Evolutionary conservation across 2,113 vertebrate genomes (phyloP).

Genomic region (Neotoma lepida): DNA sequence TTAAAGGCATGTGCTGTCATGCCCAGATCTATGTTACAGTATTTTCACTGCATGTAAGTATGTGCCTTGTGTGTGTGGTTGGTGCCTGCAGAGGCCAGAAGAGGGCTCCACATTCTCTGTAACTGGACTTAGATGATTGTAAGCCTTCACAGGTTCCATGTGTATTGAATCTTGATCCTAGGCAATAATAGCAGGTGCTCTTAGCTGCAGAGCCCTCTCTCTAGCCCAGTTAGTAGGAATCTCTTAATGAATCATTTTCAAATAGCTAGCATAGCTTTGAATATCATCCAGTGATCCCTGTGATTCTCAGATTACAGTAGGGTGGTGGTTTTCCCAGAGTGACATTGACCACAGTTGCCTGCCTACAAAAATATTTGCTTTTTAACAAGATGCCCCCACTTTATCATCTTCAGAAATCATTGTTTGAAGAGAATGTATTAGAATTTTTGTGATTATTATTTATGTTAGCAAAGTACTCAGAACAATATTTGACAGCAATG

Average conservation of each 20-base stretch:
- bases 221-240: not conserved
- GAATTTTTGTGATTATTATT: not conserved
- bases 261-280: not conserved
- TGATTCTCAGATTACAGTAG: not conserved
- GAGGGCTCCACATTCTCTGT: not conserved
- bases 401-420: not conserved
- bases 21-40: not conserved
- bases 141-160: not conserved
- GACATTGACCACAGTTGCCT: not conserved
- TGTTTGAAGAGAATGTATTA: not conserved
- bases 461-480: not conserved
- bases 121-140: not conserved
- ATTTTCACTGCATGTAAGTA: not conserved
- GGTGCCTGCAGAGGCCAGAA: not conserved
- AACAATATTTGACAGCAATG: not conserved
- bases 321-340: not conserved
- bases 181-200: not conserved
- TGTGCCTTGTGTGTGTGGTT: not conserved
- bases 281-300: not conserved
- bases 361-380: not conserved
- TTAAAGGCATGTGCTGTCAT: not conserved
- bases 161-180: not conserved
- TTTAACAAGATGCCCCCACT: not conserved
- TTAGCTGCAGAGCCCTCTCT: not conserved
- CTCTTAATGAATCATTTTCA: not conserved